A percentile compares a stretch with the other conserved stretches of the same genome.
These are phyloP conservation scores for Eulemur macaco DNA, from an alignment of 2,113 vertebrate species.

Conservation along the genomic window DNA sequence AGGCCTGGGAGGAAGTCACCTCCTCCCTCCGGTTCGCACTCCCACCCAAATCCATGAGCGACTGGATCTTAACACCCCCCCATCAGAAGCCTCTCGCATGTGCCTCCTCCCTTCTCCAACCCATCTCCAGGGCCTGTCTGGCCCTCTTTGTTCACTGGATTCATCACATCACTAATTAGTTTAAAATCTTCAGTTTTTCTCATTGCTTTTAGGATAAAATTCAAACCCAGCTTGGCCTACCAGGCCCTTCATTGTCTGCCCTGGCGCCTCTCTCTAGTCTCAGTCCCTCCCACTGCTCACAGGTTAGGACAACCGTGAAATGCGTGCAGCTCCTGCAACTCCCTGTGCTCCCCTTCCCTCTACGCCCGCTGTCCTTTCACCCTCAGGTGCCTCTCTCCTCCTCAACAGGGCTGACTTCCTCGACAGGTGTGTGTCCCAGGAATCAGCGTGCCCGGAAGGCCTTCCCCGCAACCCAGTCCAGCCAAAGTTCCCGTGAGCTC, in stretches of 20 bases:
- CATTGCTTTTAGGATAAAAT: background rate
- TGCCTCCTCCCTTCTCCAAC: background rate
- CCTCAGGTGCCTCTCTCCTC: background rate
- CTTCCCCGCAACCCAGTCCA: too few relatives aligned
- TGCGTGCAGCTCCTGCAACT: background rate
- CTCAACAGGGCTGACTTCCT: background rate
- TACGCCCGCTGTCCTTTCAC: background rate
- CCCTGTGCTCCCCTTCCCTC: background rate
- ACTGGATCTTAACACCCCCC: background rate
- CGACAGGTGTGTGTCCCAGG: background rate
- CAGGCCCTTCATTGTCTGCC: background rate
- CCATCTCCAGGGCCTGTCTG: background rate
- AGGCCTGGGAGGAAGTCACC: background rate
- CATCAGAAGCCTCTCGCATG: background rate
- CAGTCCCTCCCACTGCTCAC: background rate
- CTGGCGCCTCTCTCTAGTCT: background rate
- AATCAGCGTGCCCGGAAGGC: background rate
- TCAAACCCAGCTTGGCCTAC: background rate
- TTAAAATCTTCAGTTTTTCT: background rate
- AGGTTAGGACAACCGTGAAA: background rate
- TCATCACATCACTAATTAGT: background rate
- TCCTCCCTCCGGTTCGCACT: background rate
- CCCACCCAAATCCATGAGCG: background rate
- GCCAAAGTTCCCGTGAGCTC: background rate
- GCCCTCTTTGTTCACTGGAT: background rate